phyloP scores from a whole-genome alignment of 2,113 vertebrate species.

The Podarcis raffonei region DNA sequence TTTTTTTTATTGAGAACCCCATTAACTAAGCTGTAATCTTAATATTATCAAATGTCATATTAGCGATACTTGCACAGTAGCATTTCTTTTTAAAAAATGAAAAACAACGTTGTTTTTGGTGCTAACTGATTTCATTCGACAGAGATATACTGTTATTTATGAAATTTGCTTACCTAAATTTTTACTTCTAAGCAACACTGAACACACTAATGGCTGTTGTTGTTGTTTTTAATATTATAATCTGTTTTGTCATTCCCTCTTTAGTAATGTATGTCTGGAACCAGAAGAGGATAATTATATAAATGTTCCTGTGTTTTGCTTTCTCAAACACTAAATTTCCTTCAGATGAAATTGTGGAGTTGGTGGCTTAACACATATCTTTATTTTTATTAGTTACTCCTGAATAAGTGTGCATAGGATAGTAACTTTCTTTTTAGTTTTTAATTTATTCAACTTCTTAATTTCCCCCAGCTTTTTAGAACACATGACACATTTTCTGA shows the following conservation, averaged over 20 bases:
- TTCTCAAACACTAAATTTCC: conserved; percentile 28
- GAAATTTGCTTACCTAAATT: neutral
- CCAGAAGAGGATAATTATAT: neutral
- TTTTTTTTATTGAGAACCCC: neutral
- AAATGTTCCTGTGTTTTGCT: neutral
- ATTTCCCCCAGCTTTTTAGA: conserved; percentile 9
- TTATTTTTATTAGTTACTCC: neutral
- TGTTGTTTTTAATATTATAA: neutral
- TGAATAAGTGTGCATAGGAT: neutral
- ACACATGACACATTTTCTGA: conserved; percentile 3
- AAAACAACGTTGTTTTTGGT: neutral
- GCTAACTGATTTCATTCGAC: neutral
- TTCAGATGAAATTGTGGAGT: neutral
- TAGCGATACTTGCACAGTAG: rapidly evolving
- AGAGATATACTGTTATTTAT: neutral
- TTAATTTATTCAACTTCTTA: neutral
- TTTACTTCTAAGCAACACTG: neutral
- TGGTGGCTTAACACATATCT: conserved; percentile 11
- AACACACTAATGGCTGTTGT: neutral
- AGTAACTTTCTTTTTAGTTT: neutral
- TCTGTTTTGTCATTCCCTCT: neutral
- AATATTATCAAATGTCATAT: neutral
- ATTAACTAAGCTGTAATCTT: conserved; percentile 27
- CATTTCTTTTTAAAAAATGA: neutral
- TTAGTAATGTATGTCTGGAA: neutral